A percentile compares a stretch with the other conserved stretches of the same genome.
These are phyloP conservation scores for Chymomyza caudatula DNA, from an alignment of 2,888 invertebrate genomes.

Conservation along the genomic window DNA sequence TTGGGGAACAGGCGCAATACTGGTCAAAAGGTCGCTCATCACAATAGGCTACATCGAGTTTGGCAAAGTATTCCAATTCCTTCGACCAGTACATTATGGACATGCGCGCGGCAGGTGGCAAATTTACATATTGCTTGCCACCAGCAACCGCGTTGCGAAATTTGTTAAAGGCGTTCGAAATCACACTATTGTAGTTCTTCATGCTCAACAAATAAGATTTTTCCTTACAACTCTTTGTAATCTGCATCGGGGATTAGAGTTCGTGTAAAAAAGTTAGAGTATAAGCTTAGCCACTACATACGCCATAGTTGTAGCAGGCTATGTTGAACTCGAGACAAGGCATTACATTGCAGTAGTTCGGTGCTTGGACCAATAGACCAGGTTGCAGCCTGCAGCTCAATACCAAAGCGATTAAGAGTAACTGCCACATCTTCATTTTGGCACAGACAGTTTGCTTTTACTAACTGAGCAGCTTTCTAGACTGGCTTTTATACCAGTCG, in stretches of 20 bases:
- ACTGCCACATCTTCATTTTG: background rate
- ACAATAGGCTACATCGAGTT: no score
- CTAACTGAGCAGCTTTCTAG: background rate
- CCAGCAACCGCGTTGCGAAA: conserved; percentile 38
- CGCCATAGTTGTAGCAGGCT: conserved; percentile 27
- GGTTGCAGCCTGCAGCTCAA: background rate
- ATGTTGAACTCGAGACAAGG: conserved; percentile 24
- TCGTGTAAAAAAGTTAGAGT: no score
- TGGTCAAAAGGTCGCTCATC: no score
- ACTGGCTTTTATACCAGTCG: background rate
- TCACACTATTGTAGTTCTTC: background rate
- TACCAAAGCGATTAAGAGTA: background rate
- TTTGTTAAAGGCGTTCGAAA: conserved; percentile 21
- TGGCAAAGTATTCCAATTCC: conserved; percentile 33
- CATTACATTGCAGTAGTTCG: conserved; percentile 8
- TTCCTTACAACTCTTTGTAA: no score
- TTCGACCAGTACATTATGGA: conserved; percentile 33
- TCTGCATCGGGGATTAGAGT: no score
- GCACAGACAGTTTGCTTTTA: background rate
- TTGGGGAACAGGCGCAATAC: conserved; percentile 21
- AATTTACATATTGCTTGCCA: conserved; percentile 14
- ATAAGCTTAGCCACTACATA: conserved; percentile 20
- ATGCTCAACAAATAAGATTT: background rate
- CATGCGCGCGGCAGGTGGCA: conserved; percentile 40
- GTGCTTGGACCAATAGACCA: background rate